Evolutionary conservation across 1,140 invertebrate species (phyloP).

Genomic region (Metaphire vulgaris): DNA sequence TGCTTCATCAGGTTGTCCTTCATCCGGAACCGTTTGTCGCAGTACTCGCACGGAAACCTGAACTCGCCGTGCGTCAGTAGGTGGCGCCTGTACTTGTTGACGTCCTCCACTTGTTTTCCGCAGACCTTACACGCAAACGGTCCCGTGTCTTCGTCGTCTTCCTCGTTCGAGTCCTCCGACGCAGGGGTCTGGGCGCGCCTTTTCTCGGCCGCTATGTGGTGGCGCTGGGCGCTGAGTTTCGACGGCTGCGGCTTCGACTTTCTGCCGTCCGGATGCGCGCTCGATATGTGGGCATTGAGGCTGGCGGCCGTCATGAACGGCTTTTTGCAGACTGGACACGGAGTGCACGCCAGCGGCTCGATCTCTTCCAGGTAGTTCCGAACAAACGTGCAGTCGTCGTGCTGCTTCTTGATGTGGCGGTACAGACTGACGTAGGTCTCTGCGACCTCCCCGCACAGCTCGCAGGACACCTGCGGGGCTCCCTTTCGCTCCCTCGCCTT

Average conservation of each 20-base stretch:
- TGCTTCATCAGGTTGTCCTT: slow-evolving; percentile 23
- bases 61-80: not conserved
- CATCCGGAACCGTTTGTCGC: slow-evolving; percentile 21
- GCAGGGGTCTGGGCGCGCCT: not conserved
- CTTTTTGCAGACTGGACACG: slow-evolving; percentile 22
- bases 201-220: not conserved
- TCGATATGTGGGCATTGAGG: slow-evolving; percentile 13
- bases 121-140: slow-evolving; percentile 19
- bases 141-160: slow-evolving; percentile 1
- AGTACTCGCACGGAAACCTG: slow-evolving; percentile 11
- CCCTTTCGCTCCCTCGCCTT: not conserved
- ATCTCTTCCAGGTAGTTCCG: slow-evolving; percentile 26
- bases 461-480: slow-evolving; percentile 1
- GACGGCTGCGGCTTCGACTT: not conserved
- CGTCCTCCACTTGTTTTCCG: not conserved
- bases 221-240: not conserved
- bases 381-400: slow-evolving; percentile 10
- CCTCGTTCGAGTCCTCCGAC: not conserved
- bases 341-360: not conserved
- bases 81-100: not conserved
- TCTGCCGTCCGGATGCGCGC: not conserved
- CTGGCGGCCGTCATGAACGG: not conserved
- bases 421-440: slow-evolving; percentile 3
- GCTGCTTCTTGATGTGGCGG: slow-evolving; percentile 18
- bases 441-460: slow-evolving; percentile 3